Evolutionary conservation across 2,888 invertebrate species (phyloP).

Genomic region (Pyrrhia umbra): DNA sequence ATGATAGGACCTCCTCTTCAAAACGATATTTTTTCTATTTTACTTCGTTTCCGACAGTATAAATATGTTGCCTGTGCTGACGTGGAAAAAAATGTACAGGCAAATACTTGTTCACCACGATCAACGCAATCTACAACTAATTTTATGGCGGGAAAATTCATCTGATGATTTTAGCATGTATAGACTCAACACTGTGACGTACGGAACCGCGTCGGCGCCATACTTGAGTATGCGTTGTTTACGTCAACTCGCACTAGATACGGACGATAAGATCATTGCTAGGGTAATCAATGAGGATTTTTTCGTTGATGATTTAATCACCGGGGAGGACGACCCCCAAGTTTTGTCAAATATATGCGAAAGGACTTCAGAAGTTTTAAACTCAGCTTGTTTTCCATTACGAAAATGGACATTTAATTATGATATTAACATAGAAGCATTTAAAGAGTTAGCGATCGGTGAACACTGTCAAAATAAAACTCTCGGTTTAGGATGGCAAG

Average conservation of each 20-base stretch:
- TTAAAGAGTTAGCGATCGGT: constrained; percentile 7
- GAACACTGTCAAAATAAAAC: constrained; percentile 26
- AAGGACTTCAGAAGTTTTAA: no score
- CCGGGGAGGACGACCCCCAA: not conserved
- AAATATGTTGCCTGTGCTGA: constrained; percentile 16
- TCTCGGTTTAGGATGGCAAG: constrained; percentile 38
- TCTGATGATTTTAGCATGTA: no score
- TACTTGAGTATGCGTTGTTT: constrained; percentile 25
- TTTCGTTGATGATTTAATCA: constrained; percentile 26
- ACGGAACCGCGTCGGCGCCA: constrained; percentile 11
- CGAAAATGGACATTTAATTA: constrained; percentile 37
- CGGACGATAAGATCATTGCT: constrained; percentile 4
- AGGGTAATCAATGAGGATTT: constrained; percentile 10
- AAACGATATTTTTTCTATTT: constrained; percentile 25
- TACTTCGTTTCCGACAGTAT: constrained; percentile 23
- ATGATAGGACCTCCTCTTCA: constrained; percentile 12
- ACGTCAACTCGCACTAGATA: not conserved
- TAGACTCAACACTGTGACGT: no score
- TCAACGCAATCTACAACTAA: constrained; percentile 16
- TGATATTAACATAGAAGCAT: not conserved
- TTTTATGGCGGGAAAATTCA: constrained; percentile 10
- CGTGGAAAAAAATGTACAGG: constrained; percentile 17
- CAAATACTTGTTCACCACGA: constrained; percentile 4
- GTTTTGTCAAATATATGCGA: constrained; percentile 7
- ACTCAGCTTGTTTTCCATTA: constrained; percentile 44